These are phyloP conservation scores for Patiria miniata DNA, from an alignment of 35 echinoderm and acorn worm species.

Conservation along the genomic window DNA sequence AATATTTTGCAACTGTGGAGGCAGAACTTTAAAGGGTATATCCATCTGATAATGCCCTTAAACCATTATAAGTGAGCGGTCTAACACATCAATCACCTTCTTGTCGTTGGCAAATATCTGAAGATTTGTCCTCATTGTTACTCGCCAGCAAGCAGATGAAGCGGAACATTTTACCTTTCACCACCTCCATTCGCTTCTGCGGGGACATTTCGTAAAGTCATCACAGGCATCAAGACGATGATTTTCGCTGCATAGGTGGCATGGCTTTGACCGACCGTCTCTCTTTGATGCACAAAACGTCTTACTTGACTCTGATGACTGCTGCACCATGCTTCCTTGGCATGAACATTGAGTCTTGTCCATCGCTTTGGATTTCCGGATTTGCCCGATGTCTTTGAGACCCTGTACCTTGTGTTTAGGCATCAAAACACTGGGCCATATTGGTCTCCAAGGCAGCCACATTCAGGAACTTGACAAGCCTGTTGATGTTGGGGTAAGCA, in stretches of 20 bases:
- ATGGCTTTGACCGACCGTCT: too few species aligned
- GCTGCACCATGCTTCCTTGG: background rate
- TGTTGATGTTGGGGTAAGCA: background rate
- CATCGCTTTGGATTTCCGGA: background rate
- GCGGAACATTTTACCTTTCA: slow-evolving; percentile 35
- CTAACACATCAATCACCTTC: background rate
- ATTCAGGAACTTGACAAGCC: slow-evolving; percentile 26
- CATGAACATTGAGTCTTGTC: background rate
- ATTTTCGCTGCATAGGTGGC: too few species aligned
- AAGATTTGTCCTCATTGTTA: background rate
- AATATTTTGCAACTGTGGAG: slow-evolving; percentile 30
- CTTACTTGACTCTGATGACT: too few species aligned
- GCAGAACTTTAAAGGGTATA: slow-evolving; percentile 11
- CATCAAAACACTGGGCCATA: background rate
- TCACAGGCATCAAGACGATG: slow-evolving; percentile 14
- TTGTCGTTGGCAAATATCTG: background rate
- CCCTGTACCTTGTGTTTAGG: background rate
- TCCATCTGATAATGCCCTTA: slow-evolving; percentile 44
- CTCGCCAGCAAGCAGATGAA: slow-evolving; percentile 37
- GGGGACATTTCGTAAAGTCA: slow-evolving; percentile 19
- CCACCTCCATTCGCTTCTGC: slow-evolving; percentile 25
- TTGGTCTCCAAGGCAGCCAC: slow-evolving; percentile 3
- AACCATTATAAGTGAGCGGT: slow-evolving; percentile 4
- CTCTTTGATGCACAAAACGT: too few species aligned
- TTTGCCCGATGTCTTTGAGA: background rate